These are phyloP conservation scores for Potamarius usumacintae DNA, from an alignment of 2,113 vertebrate genomes.

Conservation along the genomic window DNA sequence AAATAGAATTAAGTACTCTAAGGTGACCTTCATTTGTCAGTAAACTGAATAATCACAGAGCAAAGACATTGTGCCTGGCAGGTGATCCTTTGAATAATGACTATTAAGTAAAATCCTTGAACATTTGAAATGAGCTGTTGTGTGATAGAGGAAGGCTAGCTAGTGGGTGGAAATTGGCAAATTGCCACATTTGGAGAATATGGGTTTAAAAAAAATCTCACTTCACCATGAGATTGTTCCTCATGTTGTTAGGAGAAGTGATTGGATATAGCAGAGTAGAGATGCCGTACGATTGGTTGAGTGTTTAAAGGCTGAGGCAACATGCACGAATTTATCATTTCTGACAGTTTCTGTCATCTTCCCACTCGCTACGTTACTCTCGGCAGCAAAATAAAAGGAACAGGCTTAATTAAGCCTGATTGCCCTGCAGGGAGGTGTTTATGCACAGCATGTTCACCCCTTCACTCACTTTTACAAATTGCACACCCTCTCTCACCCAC, in stretches of 20 bases:
- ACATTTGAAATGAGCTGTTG: neutral
- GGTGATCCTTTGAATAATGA: neutral
- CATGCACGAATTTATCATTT: neutral
- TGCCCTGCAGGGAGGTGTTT: conserved; percentile 24
- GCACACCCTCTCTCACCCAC: conserved; percentile 14
- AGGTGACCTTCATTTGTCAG: neutral
- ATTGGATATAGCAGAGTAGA: neutral
- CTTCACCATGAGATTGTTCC: neutral
- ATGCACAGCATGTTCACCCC: conserved; percentile 30
- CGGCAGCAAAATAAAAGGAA: conserved; percentile 2
- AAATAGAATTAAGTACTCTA: neutral
- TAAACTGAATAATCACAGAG: neutral
- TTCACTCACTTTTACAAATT: conserved; percentile 21
- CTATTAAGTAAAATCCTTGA: neutral
- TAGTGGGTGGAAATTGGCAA: neutral
- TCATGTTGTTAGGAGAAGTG: neutral
- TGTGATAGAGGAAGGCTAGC: neutral
- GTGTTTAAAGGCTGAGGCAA: neutral
- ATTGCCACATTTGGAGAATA: neutral
- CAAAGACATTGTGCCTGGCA: neutral
- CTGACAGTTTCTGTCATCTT: conserved; percentile 29
- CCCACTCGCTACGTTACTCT: neutral
- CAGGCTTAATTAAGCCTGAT: conserved; percentile 20
- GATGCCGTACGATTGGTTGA: neutral
- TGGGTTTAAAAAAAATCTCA: neutral